phyloP scores from a whole-genome alignment of 2,113 vertebrate genomes.

The Pomatostomus ruficeps region DNA sequence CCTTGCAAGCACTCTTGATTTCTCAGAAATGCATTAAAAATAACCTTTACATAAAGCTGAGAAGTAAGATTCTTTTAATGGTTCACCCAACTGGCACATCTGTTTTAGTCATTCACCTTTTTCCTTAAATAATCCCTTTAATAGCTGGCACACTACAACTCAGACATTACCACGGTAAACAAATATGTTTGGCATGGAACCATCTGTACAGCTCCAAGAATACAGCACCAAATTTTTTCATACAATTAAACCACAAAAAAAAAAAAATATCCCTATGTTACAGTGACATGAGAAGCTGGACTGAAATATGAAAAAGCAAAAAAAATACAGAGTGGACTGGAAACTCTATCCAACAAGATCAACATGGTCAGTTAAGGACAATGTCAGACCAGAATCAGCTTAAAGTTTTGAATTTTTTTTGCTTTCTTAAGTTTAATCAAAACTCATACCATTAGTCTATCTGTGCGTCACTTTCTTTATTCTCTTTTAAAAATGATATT shows the following conservation, averaged over 20 bases:
- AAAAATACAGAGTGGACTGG: background rate
- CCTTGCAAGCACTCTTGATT: constrained; percentile 4
- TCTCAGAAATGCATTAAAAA: constrained; percentile 53
- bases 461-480: background rate
- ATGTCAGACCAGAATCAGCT: background rate
- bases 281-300: constrained; percentile 5
- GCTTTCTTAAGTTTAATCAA: background rate
- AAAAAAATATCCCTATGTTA: background rate
- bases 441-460: background rate
- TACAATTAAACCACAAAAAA: constrained; percentile 34
- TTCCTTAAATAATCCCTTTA: constrained; percentile 72
- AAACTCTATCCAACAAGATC: background rate
- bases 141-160: constrained; percentile 65
- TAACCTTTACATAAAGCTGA: constrained; percentile 49
- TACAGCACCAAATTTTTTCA: constrained; percentile 33
- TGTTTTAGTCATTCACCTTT: constrained; percentile 72
- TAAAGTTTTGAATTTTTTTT: background rate
- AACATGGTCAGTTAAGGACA: background rate
- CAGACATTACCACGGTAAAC: constrained; percentile 72
- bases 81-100: constrained; percentile 60
- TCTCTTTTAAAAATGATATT: background rate
- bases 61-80: constrained; percentile 51
- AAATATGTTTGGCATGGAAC: constrained; percentile 69
- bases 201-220: constrained; percentile 49
- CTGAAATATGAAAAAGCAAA: background rate